Evolutionary conservation across 2,888 invertebrate genomes (phyloP).

Genomic region (Tenthredo distinguenda): DNA sequence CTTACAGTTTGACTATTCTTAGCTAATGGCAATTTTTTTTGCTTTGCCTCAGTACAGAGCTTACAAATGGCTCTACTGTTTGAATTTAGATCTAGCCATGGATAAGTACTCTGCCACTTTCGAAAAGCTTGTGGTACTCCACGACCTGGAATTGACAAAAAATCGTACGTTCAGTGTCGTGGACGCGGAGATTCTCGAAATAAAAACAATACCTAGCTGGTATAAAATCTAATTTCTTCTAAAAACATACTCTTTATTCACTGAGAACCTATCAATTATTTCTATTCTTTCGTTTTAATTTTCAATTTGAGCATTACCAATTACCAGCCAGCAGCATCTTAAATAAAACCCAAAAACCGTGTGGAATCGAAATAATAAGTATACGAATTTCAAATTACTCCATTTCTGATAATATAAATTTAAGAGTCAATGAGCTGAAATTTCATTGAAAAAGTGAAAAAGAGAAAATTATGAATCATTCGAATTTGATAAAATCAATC

Average conservation of each 20-base stretch:
- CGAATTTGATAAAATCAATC: too few relatives aligned
- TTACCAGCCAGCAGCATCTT: not conserved
- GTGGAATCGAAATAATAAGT: too few relatives aligned
- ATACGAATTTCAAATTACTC: too few relatives aligned
- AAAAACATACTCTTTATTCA: slow-evolving; percentile 12
- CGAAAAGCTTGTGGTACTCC: slow-evolving; percentile 12
- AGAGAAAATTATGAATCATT: too few relatives aligned
- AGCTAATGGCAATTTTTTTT: slow-evolving; percentile 21
- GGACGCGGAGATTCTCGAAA: slow-evolving; percentile 10
- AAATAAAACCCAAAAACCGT: too few relatives aligned
- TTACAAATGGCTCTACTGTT: slow-evolving; percentile 27
- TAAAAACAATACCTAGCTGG: slow-evolving; percentile 1
- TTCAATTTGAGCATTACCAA: slow-evolving; percentile 2
- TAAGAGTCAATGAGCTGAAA: too few relatives aligned
- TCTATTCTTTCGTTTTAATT: slow-evolving; percentile 3
- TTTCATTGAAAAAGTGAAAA: too few relatives aligned
- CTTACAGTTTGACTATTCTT: slow-evolving; percentile 3
- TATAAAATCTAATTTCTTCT: not conserved
- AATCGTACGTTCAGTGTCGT: slow-evolving; percentile 23
- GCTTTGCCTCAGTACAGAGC: slow-evolving; percentile 31
- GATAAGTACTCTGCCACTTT: slow-evolving; percentile 62
- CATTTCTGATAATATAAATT: too few relatives aligned
- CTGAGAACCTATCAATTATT: slow-evolving; percentile 12
- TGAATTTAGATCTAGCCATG: slow-evolving; percentile 36
- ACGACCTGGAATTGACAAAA: slow-evolving; percentile 13